phyloP scores from a whole-genome alignment of 2,113 vertebrate species.

The Progne subis region DNA sequence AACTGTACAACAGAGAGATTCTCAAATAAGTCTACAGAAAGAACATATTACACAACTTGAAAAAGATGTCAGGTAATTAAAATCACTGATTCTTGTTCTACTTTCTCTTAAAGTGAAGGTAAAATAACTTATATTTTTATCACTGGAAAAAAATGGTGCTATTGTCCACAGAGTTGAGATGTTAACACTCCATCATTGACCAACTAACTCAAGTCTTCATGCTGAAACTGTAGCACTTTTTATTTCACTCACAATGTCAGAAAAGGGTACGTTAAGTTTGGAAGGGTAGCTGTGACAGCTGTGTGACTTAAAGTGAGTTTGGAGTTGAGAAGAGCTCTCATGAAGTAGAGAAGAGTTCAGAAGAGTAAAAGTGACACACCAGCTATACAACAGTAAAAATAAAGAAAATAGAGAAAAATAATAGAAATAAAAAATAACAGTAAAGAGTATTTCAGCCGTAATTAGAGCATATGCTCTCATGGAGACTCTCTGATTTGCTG shows the following conservation, averaged over 20 bases:
- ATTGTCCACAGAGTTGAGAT: not conserved
- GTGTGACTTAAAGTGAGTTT: not conserved
- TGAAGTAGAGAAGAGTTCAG: not conserved
- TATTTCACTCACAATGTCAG: not conserved
- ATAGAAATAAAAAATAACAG: not conserved
- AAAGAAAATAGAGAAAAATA: not conserved
- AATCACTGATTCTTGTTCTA: not conserved
- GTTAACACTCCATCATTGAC: not conserved
- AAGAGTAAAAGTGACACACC: not conserved
- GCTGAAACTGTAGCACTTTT: not conserved
- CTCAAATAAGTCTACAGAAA: conserved; percentile 82
- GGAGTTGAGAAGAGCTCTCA: not conserved
- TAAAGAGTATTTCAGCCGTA: not conserved
- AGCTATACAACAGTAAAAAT: not conserved
- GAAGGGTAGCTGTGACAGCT: not conserved
- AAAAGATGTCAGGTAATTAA: conserved; percentile 85
- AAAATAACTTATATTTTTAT: not conserved
- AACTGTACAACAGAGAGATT: conserved; percentile 87
- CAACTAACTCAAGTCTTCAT: not conserved
- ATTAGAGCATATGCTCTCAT: not conserved
- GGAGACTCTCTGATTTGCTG: not conserved
- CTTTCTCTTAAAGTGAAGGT: not conserved
- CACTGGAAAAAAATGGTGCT: not conserved
- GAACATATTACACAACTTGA: conserved; percentile 82
- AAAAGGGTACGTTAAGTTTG: not conserved